Percentiles rank a stretch among this genome's conserved stretches.
These are phyloP conservation scores for Anableps anableps DNA, from an alignment of 2,797 vertebrate species.

Conservation along the genomic window DNA sequence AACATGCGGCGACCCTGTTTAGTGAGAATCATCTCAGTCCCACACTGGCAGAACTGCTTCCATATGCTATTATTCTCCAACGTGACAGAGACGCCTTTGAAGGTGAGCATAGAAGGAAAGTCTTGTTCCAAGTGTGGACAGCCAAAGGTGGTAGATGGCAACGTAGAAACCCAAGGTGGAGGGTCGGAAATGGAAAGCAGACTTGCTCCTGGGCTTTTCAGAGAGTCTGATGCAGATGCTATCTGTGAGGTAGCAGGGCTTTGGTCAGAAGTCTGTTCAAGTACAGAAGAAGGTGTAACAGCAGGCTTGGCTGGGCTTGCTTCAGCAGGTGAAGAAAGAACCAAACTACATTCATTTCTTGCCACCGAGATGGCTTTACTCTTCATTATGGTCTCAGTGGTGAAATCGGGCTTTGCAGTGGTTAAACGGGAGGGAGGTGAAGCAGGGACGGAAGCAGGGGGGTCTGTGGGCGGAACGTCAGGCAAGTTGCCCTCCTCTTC, in stretches of 20 bases:
- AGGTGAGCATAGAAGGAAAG: constrained; percentile 72
- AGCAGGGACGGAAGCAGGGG: constrained; percentile 3
- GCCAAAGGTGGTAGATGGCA: constrained; percentile 23
- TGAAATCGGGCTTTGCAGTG: constrained; percentile 10
- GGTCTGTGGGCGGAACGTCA: neutral
- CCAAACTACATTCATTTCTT: constrained; percentile 28
- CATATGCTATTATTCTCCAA: constrained; percentile 94
- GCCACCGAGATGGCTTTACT: constrained; percentile 62
- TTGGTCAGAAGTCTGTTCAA: constrained; percentile 24
- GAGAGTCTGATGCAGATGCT: constrained; percentile 53
- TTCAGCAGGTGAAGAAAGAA: constrained; percentile 65
- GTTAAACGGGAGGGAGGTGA: neutral
- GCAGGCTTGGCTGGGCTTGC: constrained; percentile 65
- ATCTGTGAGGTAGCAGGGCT: constrained; percentile 53
- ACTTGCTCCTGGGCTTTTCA: constrained; percentile 6
- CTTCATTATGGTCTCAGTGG: constrained; percentile 31
- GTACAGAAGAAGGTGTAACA: constrained; percentile 17
- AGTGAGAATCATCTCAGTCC: constrained; percentile 96
- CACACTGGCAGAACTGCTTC: constrained; percentile 90
- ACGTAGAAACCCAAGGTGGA: neutral
- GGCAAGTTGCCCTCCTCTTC: constrained; percentile 24
- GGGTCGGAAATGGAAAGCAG: constrained; percentile 15
- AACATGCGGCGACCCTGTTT: constrained; percentile 97
- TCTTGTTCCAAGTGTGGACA: neutral
- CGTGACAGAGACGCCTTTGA: constrained; percentile 84